phyloP scores from a whole-genome alignment of 2,888 invertebrate species.

The Andrena bucephala region DNA sequence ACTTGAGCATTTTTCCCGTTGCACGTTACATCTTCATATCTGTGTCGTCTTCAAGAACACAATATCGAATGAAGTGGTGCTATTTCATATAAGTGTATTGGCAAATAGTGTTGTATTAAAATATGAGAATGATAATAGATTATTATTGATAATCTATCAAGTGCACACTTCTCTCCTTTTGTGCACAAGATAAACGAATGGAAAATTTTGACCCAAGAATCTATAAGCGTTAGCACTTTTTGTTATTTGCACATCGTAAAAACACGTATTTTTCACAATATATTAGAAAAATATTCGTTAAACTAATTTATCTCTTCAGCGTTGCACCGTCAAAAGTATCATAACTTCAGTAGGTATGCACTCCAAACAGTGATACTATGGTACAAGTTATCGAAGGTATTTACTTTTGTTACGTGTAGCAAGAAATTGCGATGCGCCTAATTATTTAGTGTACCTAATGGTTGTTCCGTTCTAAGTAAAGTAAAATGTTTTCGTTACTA shows the following conservation, averaged over 20 bases:
- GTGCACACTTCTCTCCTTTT: not conserved
- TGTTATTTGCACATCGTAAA: too few species aligned
- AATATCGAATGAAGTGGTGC: not conserved
- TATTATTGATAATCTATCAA: conserved; percentile 7
- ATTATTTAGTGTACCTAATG: too few species aligned
- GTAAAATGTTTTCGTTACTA: too few species aligned
- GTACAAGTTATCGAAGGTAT: not conserved
- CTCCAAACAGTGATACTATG: not conserved
- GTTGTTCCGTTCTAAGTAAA: too few species aligned
- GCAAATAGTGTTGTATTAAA: not conserved
- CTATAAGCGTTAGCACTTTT: not conserved
- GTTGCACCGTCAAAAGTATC: not conserved
- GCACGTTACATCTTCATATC: not conserved
- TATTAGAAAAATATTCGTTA: not conserved
- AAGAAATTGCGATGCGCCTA: not conserved
- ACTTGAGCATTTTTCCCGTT: not conserved
- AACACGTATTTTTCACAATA: not conserved
- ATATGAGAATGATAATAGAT: not conserved
- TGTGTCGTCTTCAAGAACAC: not conserved
- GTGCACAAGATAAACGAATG: not conserved
- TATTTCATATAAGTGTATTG: not conserved
- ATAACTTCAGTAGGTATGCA: not conserved
- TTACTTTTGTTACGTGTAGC: not conserved
- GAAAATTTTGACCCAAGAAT: not conserved
- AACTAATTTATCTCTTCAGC: not conserved